A percentile compares a stretch with the other conserved stretches of the same genome.
Conservation (phyloP, 2,113 vertebrate species). For the Ctenomys sociabilis region DNA sequence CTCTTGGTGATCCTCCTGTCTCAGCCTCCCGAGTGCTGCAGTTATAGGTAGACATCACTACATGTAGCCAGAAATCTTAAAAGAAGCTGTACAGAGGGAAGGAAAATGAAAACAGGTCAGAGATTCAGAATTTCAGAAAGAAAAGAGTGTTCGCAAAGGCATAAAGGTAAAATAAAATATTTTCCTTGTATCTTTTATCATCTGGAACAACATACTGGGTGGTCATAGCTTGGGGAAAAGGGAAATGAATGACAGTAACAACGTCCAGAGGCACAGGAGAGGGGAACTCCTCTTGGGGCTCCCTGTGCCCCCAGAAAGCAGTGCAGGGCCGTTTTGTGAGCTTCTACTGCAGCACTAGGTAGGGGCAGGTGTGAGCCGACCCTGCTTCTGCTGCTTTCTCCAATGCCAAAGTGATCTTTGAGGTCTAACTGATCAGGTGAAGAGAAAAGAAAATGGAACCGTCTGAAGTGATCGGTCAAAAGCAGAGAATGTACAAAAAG, state of each 20-base stretch:
- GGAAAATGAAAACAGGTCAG: background rate
- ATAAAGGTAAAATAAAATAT: background rate
- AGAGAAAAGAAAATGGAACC: background rate
- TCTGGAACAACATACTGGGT: background rate
- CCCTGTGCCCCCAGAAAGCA: background rate
- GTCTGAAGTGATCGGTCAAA: background rate
- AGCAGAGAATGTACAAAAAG: background rate
- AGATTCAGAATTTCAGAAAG: too few relatives aligned
- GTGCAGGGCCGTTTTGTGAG: background rate
- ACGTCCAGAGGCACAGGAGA: background rate
- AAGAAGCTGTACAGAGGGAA: background rate
- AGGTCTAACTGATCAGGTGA: too few relatives aligned
- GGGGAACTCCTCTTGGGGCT: background rate
- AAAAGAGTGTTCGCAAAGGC: background rate
- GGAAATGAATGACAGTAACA: too few relatives aligned
- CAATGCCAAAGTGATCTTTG: background rate
- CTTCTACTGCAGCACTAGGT: background rate
- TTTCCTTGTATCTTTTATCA: background rate
- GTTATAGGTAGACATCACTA: background rate
- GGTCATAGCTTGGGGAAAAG: background rate
- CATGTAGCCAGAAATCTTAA: background rate
- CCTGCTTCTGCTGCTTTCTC: background rate
- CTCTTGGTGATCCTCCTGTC: background rate
- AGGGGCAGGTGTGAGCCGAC: rapidly evolving
- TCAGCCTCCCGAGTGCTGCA: background rate